Base-by-base conservation (phyloP, 2,797 vertebrate species). In the Lycodopsis pacificus region DNA sequence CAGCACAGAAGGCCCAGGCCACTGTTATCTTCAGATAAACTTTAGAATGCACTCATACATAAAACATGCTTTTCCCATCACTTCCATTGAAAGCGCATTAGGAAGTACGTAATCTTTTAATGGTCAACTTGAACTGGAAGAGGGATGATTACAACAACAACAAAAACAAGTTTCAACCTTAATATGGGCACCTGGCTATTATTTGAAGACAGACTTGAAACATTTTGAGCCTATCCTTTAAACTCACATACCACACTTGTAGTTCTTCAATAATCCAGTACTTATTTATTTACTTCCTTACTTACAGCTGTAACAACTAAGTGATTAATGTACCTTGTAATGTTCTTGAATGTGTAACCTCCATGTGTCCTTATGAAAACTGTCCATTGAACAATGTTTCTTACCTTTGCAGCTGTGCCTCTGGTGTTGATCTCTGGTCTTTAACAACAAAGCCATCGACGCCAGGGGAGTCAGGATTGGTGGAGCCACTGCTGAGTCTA, bases 401-500 rank as follows among this genome's bases (percentile, higher is more conserved):
- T 93, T 94, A 99, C 98, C 97, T 97, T 90, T 91, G 94, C 75
- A 91, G 66, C 83, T 86, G 85, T 2, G 84, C 65, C 65, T 97
- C 96, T 62, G 93, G 94, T 59, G 82, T 79, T 12, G 84, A 85
- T 79, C 86, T 93, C 78, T 89, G 81, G 61, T 97, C 94, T 71
- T 90, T 93, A 0, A 91, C 71, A 12, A 87, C 90, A 17, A 91
- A 94, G 83, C 95, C 95, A 66, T 98, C 97, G 1, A 95, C 90
- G 22, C 95, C 88, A 2, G 97, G 97, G 0, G 97, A 97, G 91
- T 99, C 97, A 0, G 96, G 95, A 78, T 96, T 97, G 70, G 97
- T 96, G 77, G 98, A 98, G 36, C 96, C 97, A 2, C 97, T 99
- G 91, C 97, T 98, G 82, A 98, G 94, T 40, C 96, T 93, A 73